These are phyloP conservation scores for Xestia rhomboidea DNA, from an alignment of 2,888 invertebrate genomes.

Conservation along the genomic window DNA sequence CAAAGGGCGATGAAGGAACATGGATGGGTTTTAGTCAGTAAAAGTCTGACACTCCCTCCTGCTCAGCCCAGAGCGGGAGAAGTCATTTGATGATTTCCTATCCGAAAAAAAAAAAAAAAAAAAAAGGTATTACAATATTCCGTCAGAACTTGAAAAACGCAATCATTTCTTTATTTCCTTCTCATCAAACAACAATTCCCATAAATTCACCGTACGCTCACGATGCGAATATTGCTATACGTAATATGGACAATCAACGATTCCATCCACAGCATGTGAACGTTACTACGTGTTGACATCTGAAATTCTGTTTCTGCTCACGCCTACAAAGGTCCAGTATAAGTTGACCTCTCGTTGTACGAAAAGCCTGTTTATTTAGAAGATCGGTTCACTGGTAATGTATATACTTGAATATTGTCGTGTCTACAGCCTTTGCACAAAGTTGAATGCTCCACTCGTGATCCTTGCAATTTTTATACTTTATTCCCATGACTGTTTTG, in stretches of 20 bases:
- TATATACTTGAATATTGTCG: conserved; percentile 7
- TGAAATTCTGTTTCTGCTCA: conserved; percentile 70
- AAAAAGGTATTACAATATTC: not conserved
- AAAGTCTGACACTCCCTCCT: too few species aligned
- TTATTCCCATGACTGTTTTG: conserved; percentile 64
- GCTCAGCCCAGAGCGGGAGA: too few species aligned
- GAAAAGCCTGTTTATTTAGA: not conserved
- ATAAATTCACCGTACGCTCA: conserved; percentile 41
- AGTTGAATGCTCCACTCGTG: conserved; percentile 70
- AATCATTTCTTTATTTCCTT: conserved; percentile 36
- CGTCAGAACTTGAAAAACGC: conserved; percentile 9
- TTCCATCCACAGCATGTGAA: conserved; percentile 80
- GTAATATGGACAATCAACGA: conserved; percentile 73
- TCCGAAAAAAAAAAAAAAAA: too few species aligned
- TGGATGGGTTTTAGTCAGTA: too few species aligned
- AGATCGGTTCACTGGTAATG: conserved; percentile 10
- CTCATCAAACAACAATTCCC: conserved; percentile 38
- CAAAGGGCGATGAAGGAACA: too few species aligned
- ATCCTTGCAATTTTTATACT: conserved; percentile 58
- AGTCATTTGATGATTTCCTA: too few species aligned
- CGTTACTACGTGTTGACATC: conserved; percentile 72
- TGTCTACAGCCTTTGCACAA: conserved; percentile 58
- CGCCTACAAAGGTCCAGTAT: conserved; percentile 50
- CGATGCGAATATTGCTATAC: conserved; percentile 62
- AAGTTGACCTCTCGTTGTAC: conserved; percentile 5